A percentile compares a stretch with the other conserved stretches of the same genome.
Conservation (phyloP, 2,888 invertebrate species). For the Podotricha telesiphe region DNA sequence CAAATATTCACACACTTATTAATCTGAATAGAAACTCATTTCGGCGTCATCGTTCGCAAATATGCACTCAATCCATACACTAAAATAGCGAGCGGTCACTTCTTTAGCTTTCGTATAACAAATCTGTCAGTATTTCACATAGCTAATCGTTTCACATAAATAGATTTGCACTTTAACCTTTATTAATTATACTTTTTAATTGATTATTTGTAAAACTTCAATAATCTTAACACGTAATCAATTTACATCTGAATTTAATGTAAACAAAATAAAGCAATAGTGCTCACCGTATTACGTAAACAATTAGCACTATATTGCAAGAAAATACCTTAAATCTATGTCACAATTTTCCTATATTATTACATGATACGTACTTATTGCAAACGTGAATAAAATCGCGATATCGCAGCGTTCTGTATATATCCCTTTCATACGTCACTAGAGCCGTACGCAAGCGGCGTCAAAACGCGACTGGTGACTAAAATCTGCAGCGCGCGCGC, state of each 20-base stretch:
- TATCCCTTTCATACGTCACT: constrained; percentile 57
- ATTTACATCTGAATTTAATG: constrained; percentile 69
- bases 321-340: constrained; percentile 13
- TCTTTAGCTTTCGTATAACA: neutral
- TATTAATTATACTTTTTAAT: constrained; percentile 6
- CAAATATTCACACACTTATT: constrained; percentile 81
- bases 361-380: constrained; percentile 69
- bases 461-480: constrained; percentile 72
- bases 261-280: constrained; percentile 65
- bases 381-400: constrained; percentile 62
- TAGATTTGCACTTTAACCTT: neutral
- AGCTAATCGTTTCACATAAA: neutral
- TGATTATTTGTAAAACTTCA: constrained; percentile 9
- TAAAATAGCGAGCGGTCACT: constrained; percentile 9
- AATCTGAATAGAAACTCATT: constrained; percentile 67
- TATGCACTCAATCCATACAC: constrained; percentile 29
- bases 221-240: constrained; percentile 17
- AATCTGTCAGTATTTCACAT: neutral
- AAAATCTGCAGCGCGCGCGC: constrained; percentile 75
- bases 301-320: neutral
- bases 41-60: constrained; percentile 38
- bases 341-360: constrained; percentile 18
- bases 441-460: constrained; percentile 57
- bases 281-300: constrained; percentile 31
- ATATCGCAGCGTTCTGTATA: constrained; percentile 73